A percentile compares a stretch with the other conserved stretches of the same genome.
phyloP scores from a whole-genome alignment of 2,113 vertebrate genomes.

The Ciconia boyciana region DNA sequence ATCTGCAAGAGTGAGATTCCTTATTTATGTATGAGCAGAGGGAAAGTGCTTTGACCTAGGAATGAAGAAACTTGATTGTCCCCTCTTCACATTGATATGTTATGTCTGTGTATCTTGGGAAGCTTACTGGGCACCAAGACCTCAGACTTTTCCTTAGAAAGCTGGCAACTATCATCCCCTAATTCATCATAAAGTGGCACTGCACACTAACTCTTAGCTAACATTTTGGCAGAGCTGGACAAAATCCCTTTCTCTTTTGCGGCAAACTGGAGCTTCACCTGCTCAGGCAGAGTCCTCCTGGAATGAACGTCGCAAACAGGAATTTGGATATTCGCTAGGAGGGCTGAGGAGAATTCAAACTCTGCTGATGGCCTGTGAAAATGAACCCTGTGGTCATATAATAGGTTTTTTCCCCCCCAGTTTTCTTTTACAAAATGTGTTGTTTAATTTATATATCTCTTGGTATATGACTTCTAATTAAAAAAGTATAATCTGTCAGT shows the following conservation, averaged over 20 bases:
- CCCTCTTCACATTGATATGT: not conserved
- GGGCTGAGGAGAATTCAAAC: not conserved
- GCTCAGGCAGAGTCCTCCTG: not conserved
- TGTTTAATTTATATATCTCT: not conserved
- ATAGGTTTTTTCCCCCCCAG: rapidly evolving
- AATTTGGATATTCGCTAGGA: not conserved
- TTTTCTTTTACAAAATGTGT: not conserved
- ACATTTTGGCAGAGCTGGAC: not conserved
- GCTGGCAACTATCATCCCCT: not conserved
- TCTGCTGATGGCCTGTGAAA: not conserved
- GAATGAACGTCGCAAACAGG: not conserved
- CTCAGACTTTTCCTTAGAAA: not conserved
- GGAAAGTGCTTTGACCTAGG: not conserved
- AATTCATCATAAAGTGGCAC: not conserved
- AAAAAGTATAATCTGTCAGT: not conserved
- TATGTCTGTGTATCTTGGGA: not conserved
- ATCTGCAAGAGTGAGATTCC: not conserved
- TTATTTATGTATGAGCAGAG: not conserved
- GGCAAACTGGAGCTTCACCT: not conserved
- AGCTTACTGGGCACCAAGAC: not conserved
- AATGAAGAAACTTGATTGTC: not conserved
- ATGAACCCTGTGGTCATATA: not conserved
- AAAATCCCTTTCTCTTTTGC: not conserved
- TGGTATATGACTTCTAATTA: not conserved
- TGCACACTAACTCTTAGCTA: not conserved